A percentile compares a stretch with the other conserved stretches of the same genome.
phyloP scores from a whole-genome alignment of 2,797 vertebrate genomes.

The Champsocephalus esox region DNA sequence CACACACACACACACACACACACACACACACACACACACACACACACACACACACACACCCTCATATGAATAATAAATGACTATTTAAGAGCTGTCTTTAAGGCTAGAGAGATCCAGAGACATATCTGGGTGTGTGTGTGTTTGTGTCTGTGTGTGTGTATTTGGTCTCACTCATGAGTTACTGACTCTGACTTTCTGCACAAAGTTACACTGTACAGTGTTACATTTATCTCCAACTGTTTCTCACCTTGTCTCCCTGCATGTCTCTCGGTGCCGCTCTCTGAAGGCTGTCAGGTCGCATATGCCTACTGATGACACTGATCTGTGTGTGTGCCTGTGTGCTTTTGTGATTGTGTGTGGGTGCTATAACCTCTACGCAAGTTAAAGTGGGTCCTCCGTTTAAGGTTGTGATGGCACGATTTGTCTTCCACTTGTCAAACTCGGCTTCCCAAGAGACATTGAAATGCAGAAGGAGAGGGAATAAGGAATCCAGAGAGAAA shows the following conservation, averaged over 20 bases:
- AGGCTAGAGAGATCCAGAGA: constrained; percentile 36
- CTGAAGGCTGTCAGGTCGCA: constrained; percentile 65
- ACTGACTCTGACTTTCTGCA: constrained; percentile 47
- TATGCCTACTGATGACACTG: constrained; percentile 61
- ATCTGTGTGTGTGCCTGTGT: constrained; percentile 21
- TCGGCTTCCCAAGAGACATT: constrained; percentile 31
- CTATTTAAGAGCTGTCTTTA: constrained; percentile 48
- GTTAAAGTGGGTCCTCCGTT: constrained; percentile 52
- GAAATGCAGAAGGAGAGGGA: constrained; percentile 19
- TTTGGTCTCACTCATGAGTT: constrained; percentile 38
- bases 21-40: background rate
- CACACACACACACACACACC: background rate
- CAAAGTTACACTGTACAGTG: constrained; percentile 51
- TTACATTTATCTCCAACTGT: constrained; percentile 37
- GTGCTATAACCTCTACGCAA: constrained; percentile 49
- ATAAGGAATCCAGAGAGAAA: background rate
- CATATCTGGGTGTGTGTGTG: background rate
- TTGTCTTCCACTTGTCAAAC: constrained; percentile 74
- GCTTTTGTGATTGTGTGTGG: constrained; percentile 30
- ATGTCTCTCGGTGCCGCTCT: constrained; percentile 25
- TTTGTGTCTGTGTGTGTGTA: constrained; percentile 15
- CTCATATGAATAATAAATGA: constrained; percentile 70
- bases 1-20: too few relatives aligned
- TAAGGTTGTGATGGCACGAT: constrained; percentile 58
- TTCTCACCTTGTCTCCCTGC: constrained; percentile 36